These are phyloP conservation scores for Zootermopsis nevadensis DNA, from an alignment of 2,888 invertebrate genomes.

Conservation along the genomic window DNA sequence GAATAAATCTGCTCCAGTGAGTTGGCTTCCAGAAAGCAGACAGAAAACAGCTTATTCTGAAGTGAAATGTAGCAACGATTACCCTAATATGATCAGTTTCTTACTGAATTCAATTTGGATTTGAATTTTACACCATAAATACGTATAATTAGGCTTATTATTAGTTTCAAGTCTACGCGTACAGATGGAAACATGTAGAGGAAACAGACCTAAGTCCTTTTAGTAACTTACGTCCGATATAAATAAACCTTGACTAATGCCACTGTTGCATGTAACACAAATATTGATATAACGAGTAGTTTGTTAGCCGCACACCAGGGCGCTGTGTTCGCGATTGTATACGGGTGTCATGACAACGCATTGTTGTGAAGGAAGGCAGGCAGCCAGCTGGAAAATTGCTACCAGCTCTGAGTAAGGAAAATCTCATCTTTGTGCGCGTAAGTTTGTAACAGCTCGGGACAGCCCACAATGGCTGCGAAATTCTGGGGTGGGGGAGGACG, in stretches of 20 bases:
- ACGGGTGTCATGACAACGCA: slow-evolving; percentile 37
- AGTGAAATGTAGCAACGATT: too few species aligned
- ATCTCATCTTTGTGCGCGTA: slow-evolving; percentile 3
- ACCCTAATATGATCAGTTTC: too few species aligned
- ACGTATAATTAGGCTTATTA: too few species aligned
- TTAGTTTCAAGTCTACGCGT: too few species aligned
- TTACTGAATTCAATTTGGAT: too few species aligned
- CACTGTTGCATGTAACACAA: background rate
- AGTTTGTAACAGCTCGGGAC: background rate
- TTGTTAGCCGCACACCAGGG: slow-evolving; percentile 36
- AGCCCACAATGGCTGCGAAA: background rate
- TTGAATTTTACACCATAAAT: too few species aligned
- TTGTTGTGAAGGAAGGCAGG: background rate
- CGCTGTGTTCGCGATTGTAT: slow-evolving; percentile 29
- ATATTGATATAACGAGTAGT: slow-evolving; percentile 38
- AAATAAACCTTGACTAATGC: background rate
- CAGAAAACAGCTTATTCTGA: too few species aligned
- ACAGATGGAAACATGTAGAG: too few species aligned
- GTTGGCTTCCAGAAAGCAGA: too few species aligned
- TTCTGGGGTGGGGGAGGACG: background rate
- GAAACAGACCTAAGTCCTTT: too few species aligned
- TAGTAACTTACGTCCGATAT: too few species aligned
- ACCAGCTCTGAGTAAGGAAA: slow-evolving; percentile 8
- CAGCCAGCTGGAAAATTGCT: slow-evolving; percentile 27
- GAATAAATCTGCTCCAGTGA: too few species aligned